Conservation (phyloP, 2,797 vertebrate species). For the Anguilla pacifica region DNA sequence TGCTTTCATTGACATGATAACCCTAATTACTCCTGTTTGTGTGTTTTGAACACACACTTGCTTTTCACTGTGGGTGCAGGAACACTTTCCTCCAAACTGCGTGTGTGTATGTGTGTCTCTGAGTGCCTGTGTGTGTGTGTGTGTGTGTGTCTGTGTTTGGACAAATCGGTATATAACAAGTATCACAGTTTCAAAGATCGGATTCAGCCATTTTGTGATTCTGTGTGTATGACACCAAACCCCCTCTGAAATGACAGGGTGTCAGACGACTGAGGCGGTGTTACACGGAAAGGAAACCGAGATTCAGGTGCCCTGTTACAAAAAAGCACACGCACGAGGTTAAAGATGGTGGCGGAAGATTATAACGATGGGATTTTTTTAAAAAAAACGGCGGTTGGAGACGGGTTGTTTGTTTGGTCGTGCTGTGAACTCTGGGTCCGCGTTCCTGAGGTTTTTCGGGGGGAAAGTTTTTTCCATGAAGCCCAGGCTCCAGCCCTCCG, state of each 20-base stretch:
- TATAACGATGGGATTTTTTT: not conserved
- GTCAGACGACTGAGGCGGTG: not conserved
- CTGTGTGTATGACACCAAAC: not conserved
- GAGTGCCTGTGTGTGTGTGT: not conserved
- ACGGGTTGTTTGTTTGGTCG: constrained; percentile 22
- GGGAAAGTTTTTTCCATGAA: constrained; percentile 47
- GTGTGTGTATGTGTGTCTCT: not conserved
- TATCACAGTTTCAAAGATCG: not conserved
- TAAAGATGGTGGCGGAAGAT: not conserved
- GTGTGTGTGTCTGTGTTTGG: not conserved
- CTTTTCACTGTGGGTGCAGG: not conserved
- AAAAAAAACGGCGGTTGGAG: constrained; percentile 8
- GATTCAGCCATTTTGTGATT: not conserved
- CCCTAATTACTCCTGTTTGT: not conserved
- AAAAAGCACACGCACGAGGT: not conserved
- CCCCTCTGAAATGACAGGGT: not conserved
- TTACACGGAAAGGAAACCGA: not conserved
- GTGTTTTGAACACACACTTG: not conserved
- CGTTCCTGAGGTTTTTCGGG: constrained; percentile 34
- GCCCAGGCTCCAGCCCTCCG: constrained; percentile 39
- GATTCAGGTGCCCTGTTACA: not conserved
- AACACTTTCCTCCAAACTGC: not conserved
- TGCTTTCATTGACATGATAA: not conserved
- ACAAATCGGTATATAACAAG: not conserved
- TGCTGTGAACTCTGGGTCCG: constrained; percentile 30